Evolutionary conservation across 92 coral and sea anemone species (phyloP).

Genomic region (Umimayanthus kanabou): DNA sequence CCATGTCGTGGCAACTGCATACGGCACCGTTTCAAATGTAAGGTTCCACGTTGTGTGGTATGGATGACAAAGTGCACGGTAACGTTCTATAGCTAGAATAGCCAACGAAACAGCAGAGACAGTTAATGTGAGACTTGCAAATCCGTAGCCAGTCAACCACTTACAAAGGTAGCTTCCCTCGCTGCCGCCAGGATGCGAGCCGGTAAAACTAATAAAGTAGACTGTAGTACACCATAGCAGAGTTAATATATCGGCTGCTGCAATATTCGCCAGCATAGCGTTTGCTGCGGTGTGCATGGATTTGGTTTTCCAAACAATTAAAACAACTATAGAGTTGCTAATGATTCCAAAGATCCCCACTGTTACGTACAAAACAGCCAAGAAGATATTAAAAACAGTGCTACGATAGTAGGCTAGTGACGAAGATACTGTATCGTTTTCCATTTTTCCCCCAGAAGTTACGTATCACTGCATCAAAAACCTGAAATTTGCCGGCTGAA

Average conservation of each 20-base stretch:
- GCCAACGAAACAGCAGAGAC: constrained; percentile 9
- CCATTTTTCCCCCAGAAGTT: neutral
- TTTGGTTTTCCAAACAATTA: neutral
- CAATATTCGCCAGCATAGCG: constrained; percentile 4
- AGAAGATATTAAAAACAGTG: neutral
- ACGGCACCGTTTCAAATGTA: neutral
- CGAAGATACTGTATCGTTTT: neutral
- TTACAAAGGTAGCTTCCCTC: neutral
- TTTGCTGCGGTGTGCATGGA: constrained; percentile 11
- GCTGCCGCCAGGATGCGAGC: neutral
- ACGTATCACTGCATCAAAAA: too few relatives aligned
- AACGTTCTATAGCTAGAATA: constrained; percentile 1
- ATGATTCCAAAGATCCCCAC: neutral
- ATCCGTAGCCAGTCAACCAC: neutral
- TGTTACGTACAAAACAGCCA: neutral
- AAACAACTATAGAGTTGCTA: neutral
- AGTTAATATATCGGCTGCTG: neutral
- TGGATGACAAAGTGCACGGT: neutral
- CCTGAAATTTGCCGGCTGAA: too few relatives aligned
- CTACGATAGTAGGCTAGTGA: neutral
- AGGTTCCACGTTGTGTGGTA: neutral
- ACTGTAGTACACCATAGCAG: neutral
- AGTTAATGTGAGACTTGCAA: neutral
- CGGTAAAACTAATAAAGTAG: neutral
- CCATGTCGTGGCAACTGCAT: neutral